Evolutionary conservation across 2,888 invertebrate species (phyloP).

Genomic region (Synergus japonicus): DNA sequence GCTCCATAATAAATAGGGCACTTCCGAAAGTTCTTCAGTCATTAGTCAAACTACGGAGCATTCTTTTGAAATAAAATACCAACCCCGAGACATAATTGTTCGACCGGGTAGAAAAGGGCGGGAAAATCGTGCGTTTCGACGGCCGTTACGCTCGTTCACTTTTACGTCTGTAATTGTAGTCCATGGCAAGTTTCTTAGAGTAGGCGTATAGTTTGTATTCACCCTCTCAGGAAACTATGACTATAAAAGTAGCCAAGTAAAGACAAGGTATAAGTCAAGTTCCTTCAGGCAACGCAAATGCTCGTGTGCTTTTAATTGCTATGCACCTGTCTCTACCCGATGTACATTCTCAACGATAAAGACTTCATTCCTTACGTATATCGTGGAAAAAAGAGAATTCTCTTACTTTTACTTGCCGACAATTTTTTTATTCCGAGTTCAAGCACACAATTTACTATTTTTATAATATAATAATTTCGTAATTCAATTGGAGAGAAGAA

Average conservation of each 20-base stretch:
- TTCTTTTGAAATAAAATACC: conserved; percentile 16
- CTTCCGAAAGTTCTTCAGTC: conserved; percentile 16
- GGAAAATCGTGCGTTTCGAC: conserved; percentile 21
- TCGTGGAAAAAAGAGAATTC: neutral
- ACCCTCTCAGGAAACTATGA: conserved; percentile 63
- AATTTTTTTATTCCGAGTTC: too few species aligned
- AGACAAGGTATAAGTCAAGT: conserved; percentile 49
- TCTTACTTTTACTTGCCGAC: neutral
- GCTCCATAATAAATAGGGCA: conserved; percentile 12
- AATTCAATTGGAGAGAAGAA: neutral
- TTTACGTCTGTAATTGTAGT: conserved; percentile 53
- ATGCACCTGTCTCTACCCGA: conserved; percentile 36
- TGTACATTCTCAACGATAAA: conserved; percentile 30
- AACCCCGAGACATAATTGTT: neutral
- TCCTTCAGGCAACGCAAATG: conserved; percentile 25
- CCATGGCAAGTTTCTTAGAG: conserved; percentile 7
- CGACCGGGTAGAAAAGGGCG: conserved; percentile 19
- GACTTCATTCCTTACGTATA: neutral
- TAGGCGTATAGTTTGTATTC: conserved; percentile 37
- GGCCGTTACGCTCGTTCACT: conserved; percentile 53
- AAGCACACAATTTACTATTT: too few species aligned
- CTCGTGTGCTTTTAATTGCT: conserved; percentile 36
- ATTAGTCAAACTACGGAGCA: conserved; percentile 3
- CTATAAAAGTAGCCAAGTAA: conserved; percentile 63
- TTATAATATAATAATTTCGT: too few species aligned